Conservation (phyloP, 2,888 invertebrate species). For the Busseola fusca region DNA sequence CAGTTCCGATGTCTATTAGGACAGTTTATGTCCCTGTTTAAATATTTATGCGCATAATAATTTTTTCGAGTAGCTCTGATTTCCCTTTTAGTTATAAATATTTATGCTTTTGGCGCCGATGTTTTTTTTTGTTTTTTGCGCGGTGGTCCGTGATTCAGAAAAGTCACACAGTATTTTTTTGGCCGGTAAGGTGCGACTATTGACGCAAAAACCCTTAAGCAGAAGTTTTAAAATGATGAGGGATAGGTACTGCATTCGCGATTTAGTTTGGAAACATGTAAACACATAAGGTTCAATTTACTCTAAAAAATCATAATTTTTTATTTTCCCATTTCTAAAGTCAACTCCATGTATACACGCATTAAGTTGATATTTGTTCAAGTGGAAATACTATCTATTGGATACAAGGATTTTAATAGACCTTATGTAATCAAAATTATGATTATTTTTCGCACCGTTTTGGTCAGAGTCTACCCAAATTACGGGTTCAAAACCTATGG, state of each 20-base stretch:
- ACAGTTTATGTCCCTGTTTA: conserved; percentile 52
- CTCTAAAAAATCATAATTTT: not conserved
- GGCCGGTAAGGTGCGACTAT: not conserved
- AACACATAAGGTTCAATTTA: not conserved
- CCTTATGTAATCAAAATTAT: not conserved
- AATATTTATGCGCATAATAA: conserved; percentile 55
- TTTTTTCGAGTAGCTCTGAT: conserved; percentile 29
- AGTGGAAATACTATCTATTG: not conserved
- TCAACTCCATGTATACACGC: not conserved
- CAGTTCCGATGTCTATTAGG: conserved; percentile 51
- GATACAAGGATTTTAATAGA: no score
- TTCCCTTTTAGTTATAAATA: conserved; percentile 31
- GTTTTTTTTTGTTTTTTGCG: conserved; percentile 1
- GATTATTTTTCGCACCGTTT: not conserved
- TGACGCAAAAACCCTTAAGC: not conserved
- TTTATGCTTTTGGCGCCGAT: conserved; percentile 18
- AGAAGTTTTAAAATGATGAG: not conserved
- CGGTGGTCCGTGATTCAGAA: not conserved
- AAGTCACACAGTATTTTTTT: not conserved
- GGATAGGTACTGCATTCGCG: not conserved
- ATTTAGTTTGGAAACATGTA: not conserved
- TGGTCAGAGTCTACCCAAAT: not conserved
- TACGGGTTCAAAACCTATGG: not conserved
- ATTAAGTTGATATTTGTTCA: not conserved
- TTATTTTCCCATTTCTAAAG: not conserved